phyloP scores from a whole-genome alignment of 2,888 invertebrate species.

The Sarcophaga variegata region DNA sequence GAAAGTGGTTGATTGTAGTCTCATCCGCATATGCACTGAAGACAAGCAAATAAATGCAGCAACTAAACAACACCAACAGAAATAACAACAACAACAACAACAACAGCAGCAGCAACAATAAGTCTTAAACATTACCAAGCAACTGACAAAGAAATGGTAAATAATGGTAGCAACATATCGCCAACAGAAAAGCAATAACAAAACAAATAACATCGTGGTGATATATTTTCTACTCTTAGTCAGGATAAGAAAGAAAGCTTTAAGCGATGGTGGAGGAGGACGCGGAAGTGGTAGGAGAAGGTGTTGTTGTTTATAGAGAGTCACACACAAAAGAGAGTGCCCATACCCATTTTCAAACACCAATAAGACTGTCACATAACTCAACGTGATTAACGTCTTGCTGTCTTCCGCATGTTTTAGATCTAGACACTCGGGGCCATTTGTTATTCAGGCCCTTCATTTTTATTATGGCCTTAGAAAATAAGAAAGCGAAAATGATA shows the following conservation, averaged over 20 bases:
- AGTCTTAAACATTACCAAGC: slow-evolving; percentile 9
- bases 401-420: slow-evolving; percentile 68
- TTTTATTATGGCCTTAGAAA: background rate
- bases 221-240: slow-evolving; percentile 45
- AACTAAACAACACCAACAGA: too few species aligned
- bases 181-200: slow-evolving; percentile 67
- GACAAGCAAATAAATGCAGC: slow-evolving; percentile 18
- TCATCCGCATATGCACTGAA: slow-evolving; percentile 11
- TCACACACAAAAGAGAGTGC: too few species aligned
- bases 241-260: slow-evolving; percentile 6
- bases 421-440: slow-evolving; percentile 31
- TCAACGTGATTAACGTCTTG: slow-evolving; percentile 82
- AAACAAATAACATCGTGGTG: slow-evolving; percentile 60
- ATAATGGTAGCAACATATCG: slow-evolving; percentile 59
- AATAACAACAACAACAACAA: slow-evolving; percentile 34
- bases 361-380: slow-evolving; percentile 82
- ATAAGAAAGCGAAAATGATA: background rate
- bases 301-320: too few species aligned
- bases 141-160: slow-evolving; percentile 64
- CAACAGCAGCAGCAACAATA: background rate
- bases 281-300: slow-evolving; percentile 44
- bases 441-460: slow-evolving; percentile 10
- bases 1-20: background rate
- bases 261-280: too few species aligned
- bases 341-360: slow-evolving; percentile 30